Evolutionary conservation across 1,140 invertebrate species (phyloP), one percentile per base, ranked within the genome.

Genomic region (Heliconius eleuchia): DNA sequence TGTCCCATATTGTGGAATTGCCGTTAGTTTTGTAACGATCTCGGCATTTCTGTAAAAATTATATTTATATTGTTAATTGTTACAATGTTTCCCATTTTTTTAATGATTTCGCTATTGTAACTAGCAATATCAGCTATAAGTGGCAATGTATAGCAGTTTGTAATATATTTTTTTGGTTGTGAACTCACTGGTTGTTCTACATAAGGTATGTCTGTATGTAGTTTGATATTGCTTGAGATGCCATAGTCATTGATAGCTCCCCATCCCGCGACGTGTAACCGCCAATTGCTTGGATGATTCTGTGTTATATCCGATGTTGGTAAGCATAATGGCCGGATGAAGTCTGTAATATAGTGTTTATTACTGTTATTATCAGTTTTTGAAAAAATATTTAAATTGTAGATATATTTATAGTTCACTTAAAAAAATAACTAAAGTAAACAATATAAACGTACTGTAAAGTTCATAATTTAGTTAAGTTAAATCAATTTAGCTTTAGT

Each of bases 211-310:
- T 81, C 80, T 0, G 89, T 84, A 50, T 90, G 84, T 19, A 90
- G 80, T 77, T 94, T 94, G 19, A 88, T 70, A 19, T 84, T 75
- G 11, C 93, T 95, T 0, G 87, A 85, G 0, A 86, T 85, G 3
- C 76, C 85, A 0, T 66, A 89, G 55, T 95, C 95, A 27, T 74
- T 80, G 6, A 95, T 93, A 27, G 92, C 95, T 16, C 97, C 97
- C 96, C 97, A 98, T 1, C 97, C 97, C 1, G 97, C 96, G 0
- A 96, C 95, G 37, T 94, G 95, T 0, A 96, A 91, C 37, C 30
- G 80, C 11, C 77, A 37, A 18, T 82, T 76, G 0, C n/a, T 1
- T 5, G 84, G 81, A 2, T 77, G 71, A 1, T 74, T 30, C 5
- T 39, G 4, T 0, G 84, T 87, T 30, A 87, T 27, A 76, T 91